Conservation (phyloP, 2,113 vertebrate species). For the Sinocyclocheilus anophthalmus region DNA sequence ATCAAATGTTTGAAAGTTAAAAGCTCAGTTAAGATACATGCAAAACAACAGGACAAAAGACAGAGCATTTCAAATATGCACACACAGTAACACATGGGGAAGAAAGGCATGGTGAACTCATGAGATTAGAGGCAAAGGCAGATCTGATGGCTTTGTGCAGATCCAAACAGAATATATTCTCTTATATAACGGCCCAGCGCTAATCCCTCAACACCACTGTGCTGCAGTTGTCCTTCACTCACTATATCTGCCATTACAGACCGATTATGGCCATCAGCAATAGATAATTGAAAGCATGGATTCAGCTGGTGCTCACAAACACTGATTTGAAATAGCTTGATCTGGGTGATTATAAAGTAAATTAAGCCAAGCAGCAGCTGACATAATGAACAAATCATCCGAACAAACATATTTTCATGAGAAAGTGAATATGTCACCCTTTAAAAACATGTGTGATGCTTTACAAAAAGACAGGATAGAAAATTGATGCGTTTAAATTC, state of each 20-base stretch:
- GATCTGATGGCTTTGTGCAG: constrained; percentile 43
- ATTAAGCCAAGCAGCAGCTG: background rate
- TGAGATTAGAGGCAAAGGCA: constrained; percentile 21
- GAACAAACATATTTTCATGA: constrained; percentile 14
- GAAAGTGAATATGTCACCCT: background rate
- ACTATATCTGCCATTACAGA: constrained; percentile 9
- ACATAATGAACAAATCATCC: background rate
- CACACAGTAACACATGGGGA: background rate
- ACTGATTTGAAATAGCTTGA: constrained; percentile 32
- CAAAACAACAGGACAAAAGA: constrained; percentile 7
- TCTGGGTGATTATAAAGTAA: background rate
- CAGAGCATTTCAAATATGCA: background rate
- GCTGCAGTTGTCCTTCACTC: constrained; percentile 25
- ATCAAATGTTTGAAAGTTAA: background rate
- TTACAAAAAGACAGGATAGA: background rate
- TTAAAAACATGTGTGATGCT: background rate
- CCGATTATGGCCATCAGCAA: constrained; percentile 38
- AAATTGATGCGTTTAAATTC: background rate
- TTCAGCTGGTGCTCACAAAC: constrained; percentile 31
- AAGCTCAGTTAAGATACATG: background rate
- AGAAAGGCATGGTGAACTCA: background rate
- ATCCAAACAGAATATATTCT: constrained; percentile 14
- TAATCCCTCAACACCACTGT: constrained; percentile 38
- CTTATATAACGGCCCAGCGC: constrained; percentile 45
- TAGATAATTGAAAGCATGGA: constrained; percentile 39